Evolutionary conservation across 2,113 vertebrate genomes (phyloP).

Genomic region (Albula glossodonta): DNA sequence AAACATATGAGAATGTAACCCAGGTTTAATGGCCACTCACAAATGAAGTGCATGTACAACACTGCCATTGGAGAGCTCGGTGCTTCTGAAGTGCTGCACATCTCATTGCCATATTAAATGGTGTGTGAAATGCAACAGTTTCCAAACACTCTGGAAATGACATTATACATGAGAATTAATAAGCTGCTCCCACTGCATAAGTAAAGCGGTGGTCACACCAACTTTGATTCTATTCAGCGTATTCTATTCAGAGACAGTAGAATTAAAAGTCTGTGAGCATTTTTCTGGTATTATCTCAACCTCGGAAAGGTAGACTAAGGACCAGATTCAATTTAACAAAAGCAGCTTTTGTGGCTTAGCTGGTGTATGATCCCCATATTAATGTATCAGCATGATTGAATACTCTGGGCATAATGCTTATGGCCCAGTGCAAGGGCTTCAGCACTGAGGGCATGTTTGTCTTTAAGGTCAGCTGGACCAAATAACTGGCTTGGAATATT

Average conservation of each 20-base stretch:
- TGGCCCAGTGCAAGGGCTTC: too few relatives aligned
- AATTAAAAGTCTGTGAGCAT: neutral
- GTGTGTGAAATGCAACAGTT: slow-evolving; percentile 12
- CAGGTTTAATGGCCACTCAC: neutral
- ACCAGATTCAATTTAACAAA: too few relatives aligned
- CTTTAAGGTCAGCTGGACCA: too few relatives aligned
- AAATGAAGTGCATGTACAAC: slow-evolving; percentile 10
- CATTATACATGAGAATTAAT: neutral
- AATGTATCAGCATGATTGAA: too few relatives aligned
- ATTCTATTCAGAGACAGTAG: neutral
- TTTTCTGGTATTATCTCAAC: neutral
- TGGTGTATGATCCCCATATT: too few relatives aligned
- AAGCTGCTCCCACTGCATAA: neutral
- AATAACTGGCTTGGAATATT: too few relatives aligned
- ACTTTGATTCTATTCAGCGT: neutral
- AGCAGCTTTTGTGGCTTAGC: too few relatives aligned
- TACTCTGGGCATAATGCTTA: too few relatives aligned
- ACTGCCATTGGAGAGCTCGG: neutral
- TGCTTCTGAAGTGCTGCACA: neutral
- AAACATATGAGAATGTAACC: neutral
- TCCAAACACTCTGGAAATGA: neutral
- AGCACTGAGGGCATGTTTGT: too few relatives aligned
- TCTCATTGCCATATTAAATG: slow-evolving; percentile 24
- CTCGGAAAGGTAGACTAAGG: neutral
- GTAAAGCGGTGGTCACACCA: neutral